These are phyloP conservation scores for Timema cristinae DNA, from an alignment of 2,888 invertebrate genomes.

Conservation along the genomic window DNA sequence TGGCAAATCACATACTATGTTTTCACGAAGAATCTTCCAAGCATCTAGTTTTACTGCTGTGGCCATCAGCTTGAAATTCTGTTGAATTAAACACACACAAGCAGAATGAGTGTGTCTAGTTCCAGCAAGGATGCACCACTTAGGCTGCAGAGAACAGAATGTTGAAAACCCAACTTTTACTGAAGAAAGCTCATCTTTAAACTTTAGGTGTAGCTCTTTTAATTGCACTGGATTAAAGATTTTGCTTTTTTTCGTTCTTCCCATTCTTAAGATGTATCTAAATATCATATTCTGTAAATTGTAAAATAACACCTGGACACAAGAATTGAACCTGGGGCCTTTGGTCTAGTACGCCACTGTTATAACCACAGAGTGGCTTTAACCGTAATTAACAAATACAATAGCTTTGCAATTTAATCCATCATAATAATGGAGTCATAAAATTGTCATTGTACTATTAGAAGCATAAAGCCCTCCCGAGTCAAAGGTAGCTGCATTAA, in stretches of 20 bases:
- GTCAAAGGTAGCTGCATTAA: too few relatives aligned
- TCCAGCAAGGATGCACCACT: conserved; percentile 3
- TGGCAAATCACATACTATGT: not conserved
- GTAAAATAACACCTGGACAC: too few relatives aligned
- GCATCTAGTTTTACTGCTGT: not conserved
- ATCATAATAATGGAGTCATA: too few relatives aligned
- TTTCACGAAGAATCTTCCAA: conserved; percentile 10
- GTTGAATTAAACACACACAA: not conserved
- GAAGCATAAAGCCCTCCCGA: too few relatives aligned
- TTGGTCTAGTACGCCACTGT: too few relatives aligned
- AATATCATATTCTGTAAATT: too few relatives aligned
- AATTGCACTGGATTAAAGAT: not conserved
- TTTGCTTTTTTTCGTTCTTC: conserved; percentile 1
- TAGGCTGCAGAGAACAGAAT: not conserved
- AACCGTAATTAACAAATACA: too few relatives aligned
- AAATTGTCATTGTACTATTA: too few relatives aligned
- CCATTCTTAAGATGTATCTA: not conserved
- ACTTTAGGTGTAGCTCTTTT: conserved; percentile 2
- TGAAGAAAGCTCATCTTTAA: not conserved
- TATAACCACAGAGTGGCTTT: not conserved
- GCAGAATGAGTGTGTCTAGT: not conserved
- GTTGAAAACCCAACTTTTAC: not conserved
- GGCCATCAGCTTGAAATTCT: not conserved
- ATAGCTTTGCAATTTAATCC: too few relatives aligned
- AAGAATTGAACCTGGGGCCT: too few relatives aligned